Conservation (phyloP, 2,888 invertebrate species). For the Calephelis perditalis region DNA sequence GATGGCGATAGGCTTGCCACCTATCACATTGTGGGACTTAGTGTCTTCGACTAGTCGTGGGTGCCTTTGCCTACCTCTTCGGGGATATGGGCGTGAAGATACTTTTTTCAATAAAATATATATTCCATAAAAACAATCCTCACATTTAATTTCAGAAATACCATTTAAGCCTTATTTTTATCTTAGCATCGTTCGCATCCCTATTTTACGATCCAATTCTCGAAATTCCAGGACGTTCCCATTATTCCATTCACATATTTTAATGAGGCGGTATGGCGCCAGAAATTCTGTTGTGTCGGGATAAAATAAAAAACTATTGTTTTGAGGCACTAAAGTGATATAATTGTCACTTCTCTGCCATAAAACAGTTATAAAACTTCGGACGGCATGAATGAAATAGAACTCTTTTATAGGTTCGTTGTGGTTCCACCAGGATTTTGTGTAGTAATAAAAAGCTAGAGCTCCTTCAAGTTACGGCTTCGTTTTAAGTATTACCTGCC, state of each 20-base stretch:
- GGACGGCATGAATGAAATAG: slow-evolving; percentile 35
- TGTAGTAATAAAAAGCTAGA: slow-evolving; percentile 29
- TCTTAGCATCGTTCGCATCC: not conserved
- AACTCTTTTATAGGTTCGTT: slow-evolving; percentile 35
- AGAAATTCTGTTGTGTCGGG: slow-evolving; percentile 21
- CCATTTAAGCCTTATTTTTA: not conserved
- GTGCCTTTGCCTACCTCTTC: too few relatives aligned
- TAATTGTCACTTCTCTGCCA: slow-evolving; percentile 30
- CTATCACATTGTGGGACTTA: too few relatives aligned
- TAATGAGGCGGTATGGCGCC: slow-evolving; percentile 23
- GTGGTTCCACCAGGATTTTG: slow-evolving; percentile 31
- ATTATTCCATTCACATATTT: slow-evolving; percentile 18
- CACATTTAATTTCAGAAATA: too few relatives aligned
- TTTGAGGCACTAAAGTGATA: slow-evolving; percentile 18
- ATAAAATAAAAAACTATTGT: slow-evolving; percentile 21
- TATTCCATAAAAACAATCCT: too few relatives aligned
- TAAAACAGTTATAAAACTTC: slow-evolving; percentile 20
- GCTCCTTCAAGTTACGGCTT: slow-evolving; percentile 27
- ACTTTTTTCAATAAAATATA: too few relatives aligned
- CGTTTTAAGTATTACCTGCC: slow-evolving; percentile 25
- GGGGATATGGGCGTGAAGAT: too few relatives aligned
- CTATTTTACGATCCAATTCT: slow-evolving; percentile 10
- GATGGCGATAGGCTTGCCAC: too few relatives aligned
- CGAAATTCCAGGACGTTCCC: slow-evolving; percentile 4
- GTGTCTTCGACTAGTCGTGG: too few relatives aligned